Base-by-base conservation (phyloP, 2,113 vertebrate species). In the Corythornis vintsioides region DNA sequence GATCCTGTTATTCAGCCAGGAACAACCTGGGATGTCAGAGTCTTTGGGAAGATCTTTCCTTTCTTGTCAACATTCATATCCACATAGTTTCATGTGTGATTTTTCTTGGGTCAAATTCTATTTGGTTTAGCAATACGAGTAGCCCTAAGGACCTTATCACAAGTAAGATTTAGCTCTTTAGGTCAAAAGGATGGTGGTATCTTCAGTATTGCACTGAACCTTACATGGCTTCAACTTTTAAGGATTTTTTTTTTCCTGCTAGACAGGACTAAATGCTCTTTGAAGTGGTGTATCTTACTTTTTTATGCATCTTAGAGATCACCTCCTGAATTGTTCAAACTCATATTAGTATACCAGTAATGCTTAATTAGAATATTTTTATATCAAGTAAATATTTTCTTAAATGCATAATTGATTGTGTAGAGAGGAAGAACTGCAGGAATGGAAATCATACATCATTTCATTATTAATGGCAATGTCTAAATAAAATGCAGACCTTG, bases 401-500 rank as follows among this genome's bases (percentile, higher is more conserved):
- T 98, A 98, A 98, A 98, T 97, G 95, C 94, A 96, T 98, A 98
- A 98, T 98, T 98, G 97, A 98, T 98, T 97, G 96, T 96, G 83
- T 92, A 93, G 97, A 97, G 96, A 97, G 97, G 97, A 98, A 97
- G 97, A 97, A 94, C 93, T 93, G 95, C 97, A 95, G 96, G 96
- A 97, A 96, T 98, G 97, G 96, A 97, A 97, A 97, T 97, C 97
- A 97, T 98, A 96, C 95, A 97, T 98, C 98, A 98, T 97, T 98
- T 97, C 96, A 98, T 98, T 98, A 98, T 98, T 98, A 98, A 98
- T 98, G 97, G 96, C 97, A 97, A 96, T 91, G 97, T 98, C 98
- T 98, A 98, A 98, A 98, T 98, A 98, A 98, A 98, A 98, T 97
- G 97, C 96, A 98, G 97, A 97, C 97, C 97, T 98, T 97, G 97